These are phyloP conservation scores for Drosophila takahashii DNA, from an alignment of 1,140 invertebrate genomes.

Conservation along the genomic window DNA sequence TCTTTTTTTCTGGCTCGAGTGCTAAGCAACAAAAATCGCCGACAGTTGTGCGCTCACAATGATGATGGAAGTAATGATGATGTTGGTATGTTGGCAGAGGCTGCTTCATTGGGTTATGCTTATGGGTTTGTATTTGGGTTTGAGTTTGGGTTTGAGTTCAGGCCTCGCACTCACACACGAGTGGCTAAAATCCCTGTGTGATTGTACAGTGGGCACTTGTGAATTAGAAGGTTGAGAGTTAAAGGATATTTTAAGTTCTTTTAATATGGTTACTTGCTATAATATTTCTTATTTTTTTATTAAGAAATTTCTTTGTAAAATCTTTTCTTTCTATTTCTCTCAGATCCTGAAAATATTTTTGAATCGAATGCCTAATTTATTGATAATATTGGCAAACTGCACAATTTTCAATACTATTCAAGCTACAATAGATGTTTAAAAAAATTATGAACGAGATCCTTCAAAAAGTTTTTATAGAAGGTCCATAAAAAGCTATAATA, in stretches of 20 bases:
- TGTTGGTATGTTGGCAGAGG: conserved; percentile 46
- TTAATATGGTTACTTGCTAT: not conserved
- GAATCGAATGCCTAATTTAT: too few relatives aligned
- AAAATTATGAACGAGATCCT: too few relatives aligned
- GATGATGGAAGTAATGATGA: conserved; percentile 53
- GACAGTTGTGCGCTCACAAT: conserved; percentile 40
- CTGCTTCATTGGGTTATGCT: conserved; percentile 74
- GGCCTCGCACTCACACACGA: conserved; percentile 11
- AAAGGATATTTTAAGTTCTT: too few relatives aligned
- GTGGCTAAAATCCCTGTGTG: conserved; percentile 13
- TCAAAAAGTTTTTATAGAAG: too few relatives aligned
- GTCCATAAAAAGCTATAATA: too few relatives aligned
- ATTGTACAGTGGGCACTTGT: conserved; percentile 11
- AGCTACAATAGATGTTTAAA: too few relatives aligned
- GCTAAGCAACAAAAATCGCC: conserved; percentile 28
- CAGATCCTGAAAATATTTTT: too few relatives aligned
- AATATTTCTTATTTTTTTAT: not conserved
- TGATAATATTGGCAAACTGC: too few relatives aligned
- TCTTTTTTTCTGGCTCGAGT: conserved; percentile 59
- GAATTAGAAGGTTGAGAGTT: not conserved
- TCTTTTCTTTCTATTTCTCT: too few relatives aligned
- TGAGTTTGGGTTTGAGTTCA: conserved; percentile 28
- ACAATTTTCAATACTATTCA: too few relatives aligned
- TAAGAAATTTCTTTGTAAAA: too few relatives aligned
- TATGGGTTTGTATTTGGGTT: conserved; percentile 47